Evolutionary conservation across 1,140 invertebrate species (phyloP).

Genomic region (Psix sp.): DNA sequence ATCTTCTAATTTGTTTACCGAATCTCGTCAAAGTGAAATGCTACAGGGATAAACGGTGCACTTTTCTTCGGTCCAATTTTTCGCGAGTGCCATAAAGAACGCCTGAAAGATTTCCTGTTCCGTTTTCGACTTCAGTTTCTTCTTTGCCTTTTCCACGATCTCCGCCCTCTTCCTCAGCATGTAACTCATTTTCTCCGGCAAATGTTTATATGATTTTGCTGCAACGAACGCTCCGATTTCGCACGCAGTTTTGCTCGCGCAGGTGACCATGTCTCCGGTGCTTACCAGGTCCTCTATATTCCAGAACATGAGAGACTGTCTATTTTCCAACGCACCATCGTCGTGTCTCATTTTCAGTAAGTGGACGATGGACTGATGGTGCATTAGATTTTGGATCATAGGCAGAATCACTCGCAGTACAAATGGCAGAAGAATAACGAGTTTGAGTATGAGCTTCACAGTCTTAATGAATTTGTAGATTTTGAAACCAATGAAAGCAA

Average conservation of each 20-base stretch:
- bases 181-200: slow-evolving; percentile 22
- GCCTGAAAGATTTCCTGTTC: slow-evolving; percentile 26
- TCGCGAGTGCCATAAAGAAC: slow-evolving; percentile 25
- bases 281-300: slow-evolving; percentile 33
- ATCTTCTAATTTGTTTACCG: too few species aligned
- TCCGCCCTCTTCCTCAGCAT: slow-evolving; percentile 19
- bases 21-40: slow-evolving; percentile 28
- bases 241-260: slow-evolving; percentile 61
- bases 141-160: slow-evolving; percentile 4
- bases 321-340: slow-evolving; percentile 21
- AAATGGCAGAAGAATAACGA: slow-evolving; percentile 63
- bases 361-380: slow-evolving; percentile 34
- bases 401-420: slow-evolving; percentile 56
- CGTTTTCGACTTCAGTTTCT: neutral
- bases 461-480: slow-evolving; percentile 64
- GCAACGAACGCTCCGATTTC: slow-evolving; percentile 58
- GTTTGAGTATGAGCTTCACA: slow-evolving; percentile 59
- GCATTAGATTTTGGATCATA: slow-evolving; percentile 41
- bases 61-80: slow-evolving; percentile 38
- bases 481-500: slow-evolving; percentile 58
- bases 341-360: slow-evolving; percentile 39
- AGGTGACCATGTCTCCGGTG: slow-evolving; percentile 33
- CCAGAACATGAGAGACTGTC: slow-evolving; percentile 10
- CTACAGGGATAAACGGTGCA: slow-evolving; percentile 31
- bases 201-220: slow-evolving; percentile 1